These are phyloP conservation scores for Ectemnius continuus DNA, from an alignment of 2,888 invertebrate species.

Conservation along the genomic window DNA sequence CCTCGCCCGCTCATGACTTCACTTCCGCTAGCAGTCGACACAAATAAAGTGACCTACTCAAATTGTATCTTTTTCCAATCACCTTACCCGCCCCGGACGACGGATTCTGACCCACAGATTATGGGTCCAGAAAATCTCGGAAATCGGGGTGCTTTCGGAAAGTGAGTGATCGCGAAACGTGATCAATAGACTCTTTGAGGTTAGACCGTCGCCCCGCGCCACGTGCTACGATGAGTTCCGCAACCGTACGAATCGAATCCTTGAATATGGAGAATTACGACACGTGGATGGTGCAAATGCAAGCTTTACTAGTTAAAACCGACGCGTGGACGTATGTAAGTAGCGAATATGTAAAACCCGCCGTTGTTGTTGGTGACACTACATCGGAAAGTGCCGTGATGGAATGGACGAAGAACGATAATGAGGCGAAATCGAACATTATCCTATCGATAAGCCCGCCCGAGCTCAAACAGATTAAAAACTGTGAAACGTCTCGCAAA, in stretches of 20 bases:
- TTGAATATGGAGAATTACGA: slow-evolving; percentile 2
- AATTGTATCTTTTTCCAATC: too few relatives aligned
- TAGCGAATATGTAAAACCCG: neutral
- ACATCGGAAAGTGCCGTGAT: neutral
- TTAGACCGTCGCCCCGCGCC: neutral
- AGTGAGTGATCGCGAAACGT: neutral
- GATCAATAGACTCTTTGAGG: neutral
- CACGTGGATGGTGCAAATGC: slow-evolving; percentile 17
- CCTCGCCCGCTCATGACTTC: too few relatives aligned
- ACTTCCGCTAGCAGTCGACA: too few relatives aligned
- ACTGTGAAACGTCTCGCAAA: slow-evolving; percentile 2
- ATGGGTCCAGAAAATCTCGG: slow-evolving; percentile 9
- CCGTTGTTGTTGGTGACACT: neutral
- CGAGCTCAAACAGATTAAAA: slow-evolving; percentile 15
- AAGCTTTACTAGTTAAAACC: slow-evolving; percentile 4
- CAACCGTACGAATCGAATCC: neutral
- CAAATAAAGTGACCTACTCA: too few relatives aligned
- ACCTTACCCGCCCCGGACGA: too few relatives aligned
- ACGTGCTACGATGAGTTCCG: neutral
- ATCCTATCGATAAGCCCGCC: slow-evolving; percentile 6
- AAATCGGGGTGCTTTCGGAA: neutral
- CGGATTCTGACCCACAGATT: neutral
- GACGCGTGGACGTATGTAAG: slow-evolving; percentile 14
- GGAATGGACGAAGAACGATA: neutral
- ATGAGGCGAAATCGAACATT: slow-evolving; percentile 11